phyloP scores from a whole-genome alignment of 2,888 invertebrate species.

The Lasioglossum calceatum region DNA sequence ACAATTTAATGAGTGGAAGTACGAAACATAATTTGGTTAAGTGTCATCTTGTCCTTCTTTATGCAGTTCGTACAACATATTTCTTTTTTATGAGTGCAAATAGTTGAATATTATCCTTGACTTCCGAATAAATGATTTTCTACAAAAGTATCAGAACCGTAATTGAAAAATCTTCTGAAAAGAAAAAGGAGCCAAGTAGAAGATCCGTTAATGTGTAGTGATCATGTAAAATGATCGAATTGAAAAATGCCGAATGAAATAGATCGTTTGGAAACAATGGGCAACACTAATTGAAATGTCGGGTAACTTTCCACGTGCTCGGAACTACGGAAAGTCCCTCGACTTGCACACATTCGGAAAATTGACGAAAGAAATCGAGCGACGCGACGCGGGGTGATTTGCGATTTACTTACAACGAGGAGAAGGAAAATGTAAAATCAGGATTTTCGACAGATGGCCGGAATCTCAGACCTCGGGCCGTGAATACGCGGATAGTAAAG shows the following conservation, averaged over 20 bases:
- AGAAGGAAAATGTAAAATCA: slow-evolving; percentile 80
- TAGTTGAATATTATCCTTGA: no score
- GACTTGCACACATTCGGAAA: slow-evolving; percentile 6
- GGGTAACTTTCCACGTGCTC: neutral
- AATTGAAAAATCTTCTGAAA: neutral
- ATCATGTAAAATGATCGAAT: neutral
- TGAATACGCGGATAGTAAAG: slow-evolving; percentile 70
- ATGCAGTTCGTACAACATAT: no score
- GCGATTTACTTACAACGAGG: slow-evolving; percentile 73
- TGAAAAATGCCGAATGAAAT: neutral
- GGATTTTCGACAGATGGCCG: slow-evolving; percentile 82
- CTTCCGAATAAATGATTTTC: neutral
- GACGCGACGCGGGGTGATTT: slow-evolving; percentile 41
- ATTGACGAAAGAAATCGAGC: neutral
- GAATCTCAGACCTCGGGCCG: slow-evolving; percentile 82
- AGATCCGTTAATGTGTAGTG: no score
- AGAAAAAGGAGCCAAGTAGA: no score
- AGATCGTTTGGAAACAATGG: neutral
- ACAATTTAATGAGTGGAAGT: no score
- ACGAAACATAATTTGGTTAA: no score
- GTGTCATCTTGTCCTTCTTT: no score
- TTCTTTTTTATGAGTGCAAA: no score
- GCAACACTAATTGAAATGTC: neutral
- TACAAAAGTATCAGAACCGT: neutral
- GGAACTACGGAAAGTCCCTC: neutral